A percentile compares a stretch with the other conserved stretches of the same genome.
phyloP scores from a whole-genome alignment of 2,888 invertebrate species.

The Pollenia griseotomentosa region DNA sequence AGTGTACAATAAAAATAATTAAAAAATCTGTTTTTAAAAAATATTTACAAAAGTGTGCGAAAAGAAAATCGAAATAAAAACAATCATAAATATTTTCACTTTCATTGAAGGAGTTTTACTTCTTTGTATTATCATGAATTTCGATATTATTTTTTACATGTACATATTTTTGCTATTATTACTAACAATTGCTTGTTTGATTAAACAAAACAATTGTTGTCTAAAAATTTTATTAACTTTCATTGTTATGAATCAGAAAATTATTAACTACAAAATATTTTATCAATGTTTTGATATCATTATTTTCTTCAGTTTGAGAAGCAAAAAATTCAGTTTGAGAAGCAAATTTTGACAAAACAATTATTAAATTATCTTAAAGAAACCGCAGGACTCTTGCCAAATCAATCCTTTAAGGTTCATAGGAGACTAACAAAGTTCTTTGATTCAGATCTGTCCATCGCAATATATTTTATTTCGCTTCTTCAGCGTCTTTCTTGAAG shows the following conservation, averaged over 20 bases:
- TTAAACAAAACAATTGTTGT: background rate
- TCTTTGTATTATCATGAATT: slow-evolving; percentile 32
- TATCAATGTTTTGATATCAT: background rate
- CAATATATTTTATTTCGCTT: too few relatives aligned
- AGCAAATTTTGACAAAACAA: too few relatives aligned
- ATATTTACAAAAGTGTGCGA: background rate
- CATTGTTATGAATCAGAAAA: slow-evolving; percentile 11
- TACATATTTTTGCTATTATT: background rate
- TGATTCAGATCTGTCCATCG: too few relatives aligned
- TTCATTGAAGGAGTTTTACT: slow-evolving; percentile 37
- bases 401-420: too few relatives aligned
- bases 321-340: too few relatives aligned
- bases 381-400: too few relatives aligned
- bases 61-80: slow-evolving; percentile 23
- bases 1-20: slow-evolving; percentile 8
- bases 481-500: too few relatives aligned
- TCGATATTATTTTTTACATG: background rate
- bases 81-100: slow-evolving; percentile 52
- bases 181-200: background rate
- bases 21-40: background rate
- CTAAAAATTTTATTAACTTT: slow-evolving; percentile 39
- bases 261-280: background rate
- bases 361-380: too few relatives aligned
- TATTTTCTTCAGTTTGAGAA: too few relatives aligned
- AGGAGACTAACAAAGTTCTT: too few relatives aligned